Conservation (phyloP, 2,888 invertebrate species). For the Drosophila birchii region DNA sequence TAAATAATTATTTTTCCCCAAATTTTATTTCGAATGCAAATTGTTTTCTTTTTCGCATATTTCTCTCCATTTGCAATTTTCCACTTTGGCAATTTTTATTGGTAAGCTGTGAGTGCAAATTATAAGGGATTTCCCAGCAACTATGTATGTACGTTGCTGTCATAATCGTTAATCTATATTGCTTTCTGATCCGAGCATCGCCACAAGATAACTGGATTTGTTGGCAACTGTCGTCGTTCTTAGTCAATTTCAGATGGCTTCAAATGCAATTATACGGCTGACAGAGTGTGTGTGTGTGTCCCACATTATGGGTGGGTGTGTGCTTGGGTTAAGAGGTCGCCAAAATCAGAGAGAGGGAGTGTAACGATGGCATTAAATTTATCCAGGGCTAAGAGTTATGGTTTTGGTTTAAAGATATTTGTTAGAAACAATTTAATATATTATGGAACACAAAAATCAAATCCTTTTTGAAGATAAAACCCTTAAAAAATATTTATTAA, state of each 20-base stretch:
- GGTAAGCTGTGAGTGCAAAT: constrained; percentile 35
- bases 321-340: constrained; percentile 5
- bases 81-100: constrained; percentile 21
- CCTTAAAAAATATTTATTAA: neutral
- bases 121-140: neutral
- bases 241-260: constrained; percentile 41
- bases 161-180: constrained; percentile 35
- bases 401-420: neutral
- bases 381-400: neutral
- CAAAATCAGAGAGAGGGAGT: constrained; percentile 11
- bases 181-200: constrained; percentile 30
- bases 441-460: neutral
- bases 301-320: constrained; percentile 1
- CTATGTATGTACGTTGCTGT: neutral
- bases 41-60: constrained; percentile 35
- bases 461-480: neutral
- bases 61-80: constrained; percentile 15
- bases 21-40: constrained; percentile 47
- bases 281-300: constrained; percentile 9
- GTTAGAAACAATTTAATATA: neutral
- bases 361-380: neutral
- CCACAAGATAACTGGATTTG: constrained; percentile 32
- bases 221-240: constrained; percentile 34
- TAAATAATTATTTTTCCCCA: constrained; percentile 49
- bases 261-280: constrained; percentile 60